Conservation (phyloP, 2,113 vertebrate species). For the Ornithorhynchus anatinus region DNA sequence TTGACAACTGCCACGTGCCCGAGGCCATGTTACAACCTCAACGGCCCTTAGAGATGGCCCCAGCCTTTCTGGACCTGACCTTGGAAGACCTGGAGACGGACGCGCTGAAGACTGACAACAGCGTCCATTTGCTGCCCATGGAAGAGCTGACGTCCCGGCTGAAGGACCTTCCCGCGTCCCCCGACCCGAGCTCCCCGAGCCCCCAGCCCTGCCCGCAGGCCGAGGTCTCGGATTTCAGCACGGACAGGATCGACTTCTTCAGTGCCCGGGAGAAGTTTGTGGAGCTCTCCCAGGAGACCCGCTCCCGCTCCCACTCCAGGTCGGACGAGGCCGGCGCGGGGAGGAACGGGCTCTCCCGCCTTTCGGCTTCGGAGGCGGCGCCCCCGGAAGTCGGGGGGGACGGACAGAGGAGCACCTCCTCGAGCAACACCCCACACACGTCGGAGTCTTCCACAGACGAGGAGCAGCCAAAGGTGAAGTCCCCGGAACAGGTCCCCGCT, state of each 20-base stretch:
- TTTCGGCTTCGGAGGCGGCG: slow-evolving; percentile 52
- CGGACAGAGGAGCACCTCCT: slow-evolving; percentile 56
- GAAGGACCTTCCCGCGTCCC: slow-evolving; percentile 70
- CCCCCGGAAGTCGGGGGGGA: slow-evolving; percentile 49
- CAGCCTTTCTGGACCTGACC: slow-evolving; percentile 67
- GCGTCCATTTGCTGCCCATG: slow-evolving; percentile 74
- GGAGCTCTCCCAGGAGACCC: slow-evolving; percentile 85
- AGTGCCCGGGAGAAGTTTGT: slow-evolving; percentile 92
- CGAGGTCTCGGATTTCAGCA: slow-evolving; percentile 72
- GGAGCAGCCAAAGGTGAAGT: slow-evolving; percentile 77
- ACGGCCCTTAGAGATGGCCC: slow-evolving; percentile 55
- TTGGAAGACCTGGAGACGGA: slow-evolving; percentile 77
- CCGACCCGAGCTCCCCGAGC: slow-evolving; percentile 62
- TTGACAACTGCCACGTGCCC: slow-evolving; percentile 71
- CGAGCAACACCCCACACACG: slow-evolving; percentile 60
- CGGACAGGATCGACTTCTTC: slow-evolving; percentile 92
- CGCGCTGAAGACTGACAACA: slow-evolving; percentile 72
- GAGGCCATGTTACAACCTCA: slow-evolving; percentile 71
- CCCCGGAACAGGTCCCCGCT: not conserved
- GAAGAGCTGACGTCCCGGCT: slow-evolving; percentile 71
- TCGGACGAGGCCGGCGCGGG: slow-evolving; percentile 75
- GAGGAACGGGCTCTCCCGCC: slow-evolving; percentile 60
- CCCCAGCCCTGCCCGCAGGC: slow-evolving; percentile 59
- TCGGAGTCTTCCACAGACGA: slow-evolving; percentile 72
- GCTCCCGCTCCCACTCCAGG: slow-evolving; percentile 65